These are phyloP conservation scores for Euura lappo DNA, from an alignment of 1,140 invertebrate species.

Conservation along the genomic window DNA sequence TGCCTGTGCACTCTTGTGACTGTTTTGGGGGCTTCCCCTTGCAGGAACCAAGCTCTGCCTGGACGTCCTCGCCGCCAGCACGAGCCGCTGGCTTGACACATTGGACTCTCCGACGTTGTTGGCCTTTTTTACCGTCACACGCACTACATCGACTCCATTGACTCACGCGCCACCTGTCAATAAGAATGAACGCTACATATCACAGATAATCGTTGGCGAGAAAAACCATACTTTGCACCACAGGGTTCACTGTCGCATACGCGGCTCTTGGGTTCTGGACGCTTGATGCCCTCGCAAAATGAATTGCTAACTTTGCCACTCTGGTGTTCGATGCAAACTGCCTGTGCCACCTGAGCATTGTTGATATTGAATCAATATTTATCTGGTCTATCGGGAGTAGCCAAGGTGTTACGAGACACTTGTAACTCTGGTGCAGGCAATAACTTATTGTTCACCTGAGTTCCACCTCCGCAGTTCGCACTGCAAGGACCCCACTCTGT, in stretches of 20 bases:
- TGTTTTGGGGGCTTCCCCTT: conserved; percentile 44
- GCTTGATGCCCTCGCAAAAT: conserved; percentile 50
- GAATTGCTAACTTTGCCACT: conserved; percentile 53
- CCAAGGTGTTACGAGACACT: no score
- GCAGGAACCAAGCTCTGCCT: conserved; percentile 54
- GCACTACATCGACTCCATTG: conserved; percentile 61
- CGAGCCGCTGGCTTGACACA: conserved; percentile 54
- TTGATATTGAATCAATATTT: background rate
- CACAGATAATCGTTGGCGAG: background rate
- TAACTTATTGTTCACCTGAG: conserved; percentile 20
- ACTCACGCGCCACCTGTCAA: conserved; percentile 59
- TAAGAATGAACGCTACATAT: background rate
- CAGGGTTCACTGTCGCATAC: conserved; percentile 58
- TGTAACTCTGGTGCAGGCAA: no score
- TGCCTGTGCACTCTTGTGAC: conserved; percentile 44
- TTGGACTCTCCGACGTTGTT: conserved; percentile 52
- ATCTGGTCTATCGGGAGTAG: no score
- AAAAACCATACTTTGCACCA: conserved; percentile 48
- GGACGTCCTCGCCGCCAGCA: conserved; percentile 52
- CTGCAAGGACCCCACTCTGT: conserved; percentile 56
- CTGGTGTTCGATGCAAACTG: conserved; percentile 56
- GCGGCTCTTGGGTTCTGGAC: conserved; percentile 47
- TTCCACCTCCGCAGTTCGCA: conserved; percentile 58
- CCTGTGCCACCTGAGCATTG: conserved; percentile 43
- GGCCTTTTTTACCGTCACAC: conserved; percentile 56